Percentiles rank a stretch among this genome's conserved stretches.
These are phyloP conservation scores for Thelaira solivaga DNA, from an alignment of 2,888 invertebrate species.

Conservation along the genomic window DNA sequence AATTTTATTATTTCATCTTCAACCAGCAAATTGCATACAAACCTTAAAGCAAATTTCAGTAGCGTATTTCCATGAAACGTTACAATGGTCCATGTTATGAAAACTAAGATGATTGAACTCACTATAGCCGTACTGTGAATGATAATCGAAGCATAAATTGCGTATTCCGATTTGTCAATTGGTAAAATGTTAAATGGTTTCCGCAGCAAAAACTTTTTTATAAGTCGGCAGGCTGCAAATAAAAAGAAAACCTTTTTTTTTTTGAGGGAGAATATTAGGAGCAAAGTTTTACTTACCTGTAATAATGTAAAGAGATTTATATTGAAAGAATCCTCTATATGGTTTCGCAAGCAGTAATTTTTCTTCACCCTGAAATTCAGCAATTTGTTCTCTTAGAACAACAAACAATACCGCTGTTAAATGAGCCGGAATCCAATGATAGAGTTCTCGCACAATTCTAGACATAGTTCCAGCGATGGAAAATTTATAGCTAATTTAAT, in stretches of 20 bases:
- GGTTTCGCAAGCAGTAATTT: constrained; percentile 78
- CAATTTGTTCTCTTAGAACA: constrained; percentile 79
- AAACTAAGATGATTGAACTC: constrained; percentile 66
- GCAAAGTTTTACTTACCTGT: constrained; percentile 70
- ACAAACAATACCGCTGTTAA: constrained; percentile 82
- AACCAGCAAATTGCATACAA: too few relatives aligned
- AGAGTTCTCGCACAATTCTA: constrained; percentile 83
- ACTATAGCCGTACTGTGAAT: constrained; percentile 70
- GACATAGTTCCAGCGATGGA: constrained; percentile 81
- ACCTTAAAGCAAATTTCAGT: constrained; percentile 66
- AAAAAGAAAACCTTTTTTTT: too few relatives aligned
- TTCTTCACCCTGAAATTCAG: constrained; percentile 71
- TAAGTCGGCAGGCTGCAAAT: constrained; percentile 68
- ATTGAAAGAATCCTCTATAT: constrained; percentile 80
- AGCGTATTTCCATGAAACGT: constrained; percentile 67
- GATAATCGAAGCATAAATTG: constrained; percentile 67
- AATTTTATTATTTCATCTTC: background rate
- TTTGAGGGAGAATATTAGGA: too few relatives aligned
- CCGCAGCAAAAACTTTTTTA: constrained; percentile 68
- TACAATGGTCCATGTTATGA: constrained; percentile 66
- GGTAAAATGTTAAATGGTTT: constrained; percentile 64
- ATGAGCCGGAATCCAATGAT: constrained; percentile 82
- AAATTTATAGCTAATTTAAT: constrained; percentile 74
- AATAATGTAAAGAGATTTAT: constrained; percentile 77
- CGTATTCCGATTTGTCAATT: constrained; percentile 65